Percentiles rank a stretch among this genome's conserved stretches.
Conservation (phyloP, 2,797 vertebrate species). For the Gymnodraco acuticeps region DNA sequence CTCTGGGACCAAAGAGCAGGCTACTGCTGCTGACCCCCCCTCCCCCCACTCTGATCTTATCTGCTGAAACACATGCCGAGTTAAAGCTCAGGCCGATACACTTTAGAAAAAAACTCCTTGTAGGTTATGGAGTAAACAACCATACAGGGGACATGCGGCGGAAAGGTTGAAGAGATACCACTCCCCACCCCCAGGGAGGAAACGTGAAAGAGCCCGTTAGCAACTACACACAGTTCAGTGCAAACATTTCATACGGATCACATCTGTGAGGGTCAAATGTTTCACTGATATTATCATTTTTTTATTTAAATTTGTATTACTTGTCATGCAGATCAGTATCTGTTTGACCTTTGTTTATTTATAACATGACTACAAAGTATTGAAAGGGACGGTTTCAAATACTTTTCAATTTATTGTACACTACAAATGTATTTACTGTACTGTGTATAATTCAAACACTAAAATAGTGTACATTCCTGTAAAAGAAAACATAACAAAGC, state of each 20-base stretch:
- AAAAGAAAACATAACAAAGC: not conserved
- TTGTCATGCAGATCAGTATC: no score
- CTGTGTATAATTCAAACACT: no score
- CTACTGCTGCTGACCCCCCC: not conserved
- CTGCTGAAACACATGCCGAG: slow-evolving; percentile 31
- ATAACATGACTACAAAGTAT: not conserved
- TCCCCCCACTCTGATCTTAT: slow-evolving; percentile 39
- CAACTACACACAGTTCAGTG: no score
- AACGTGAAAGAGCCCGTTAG: not conserved
- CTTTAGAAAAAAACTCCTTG: slow-evolving; percentile 3
- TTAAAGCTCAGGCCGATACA: slow-evolving; percentile 11
- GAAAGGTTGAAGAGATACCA: slow-evolving; percentile 1
- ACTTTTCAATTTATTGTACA: no score
- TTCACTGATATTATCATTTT: no score
- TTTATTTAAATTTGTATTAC: no score
- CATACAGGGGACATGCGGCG: not conserved
- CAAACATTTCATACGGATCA: no score
- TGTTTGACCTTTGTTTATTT: not conserved
- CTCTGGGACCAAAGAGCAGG: slow-evolving; percentile 32
- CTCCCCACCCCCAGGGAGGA: not conserved
- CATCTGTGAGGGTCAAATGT: no score
- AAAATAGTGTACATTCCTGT: no score
- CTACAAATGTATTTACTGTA: not conserved
- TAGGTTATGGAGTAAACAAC: slow-evolving; percentile 18
- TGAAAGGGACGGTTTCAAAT: not conserved